A percentile compares a stretch with the other conserved stretches of the same genome.
These are phyloP conservation scores for Pelvicachromis taeniatus DNA, from an alignment of 2,113 vertebrate species.

Conservation along the genomic window DNA sequence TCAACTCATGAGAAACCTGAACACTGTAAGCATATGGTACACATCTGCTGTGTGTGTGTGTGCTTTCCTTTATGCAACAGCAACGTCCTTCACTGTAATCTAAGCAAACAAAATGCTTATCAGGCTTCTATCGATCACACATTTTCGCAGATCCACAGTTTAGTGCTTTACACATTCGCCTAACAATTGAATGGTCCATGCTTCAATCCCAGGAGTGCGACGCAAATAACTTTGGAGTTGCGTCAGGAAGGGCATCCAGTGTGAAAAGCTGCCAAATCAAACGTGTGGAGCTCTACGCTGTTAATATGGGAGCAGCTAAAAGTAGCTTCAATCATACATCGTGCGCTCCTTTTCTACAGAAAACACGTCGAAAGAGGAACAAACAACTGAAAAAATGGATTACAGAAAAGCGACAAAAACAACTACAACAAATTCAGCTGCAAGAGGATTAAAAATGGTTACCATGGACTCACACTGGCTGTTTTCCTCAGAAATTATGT, in stretches of 20 bases:
- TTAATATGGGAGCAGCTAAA: not conserved
- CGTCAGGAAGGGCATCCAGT: not conserved
- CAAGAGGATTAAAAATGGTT: not conserved
- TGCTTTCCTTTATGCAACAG: not conserved
- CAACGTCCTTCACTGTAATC: not conserved
- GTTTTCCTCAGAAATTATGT: not conserved
- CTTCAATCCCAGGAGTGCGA: not conserved
- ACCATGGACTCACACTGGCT: not conserved
- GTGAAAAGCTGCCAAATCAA: not conserved
- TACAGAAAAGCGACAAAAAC: not conserved
- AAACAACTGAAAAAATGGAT: not conserved
- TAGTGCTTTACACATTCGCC: not conserved
- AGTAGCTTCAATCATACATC: not conserved
- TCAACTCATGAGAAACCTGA: not conserved
- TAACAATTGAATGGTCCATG: not conserved
- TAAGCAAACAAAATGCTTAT: not conserved
- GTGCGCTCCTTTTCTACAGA: not conserved
- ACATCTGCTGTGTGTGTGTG: not conserved
- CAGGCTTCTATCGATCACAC: not conserved
- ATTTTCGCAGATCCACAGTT: fast-evolving
- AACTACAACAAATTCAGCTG: not conserved
- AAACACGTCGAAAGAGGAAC: not conserved
- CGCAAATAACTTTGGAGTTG: not conserved
- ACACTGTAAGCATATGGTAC: not conserved
- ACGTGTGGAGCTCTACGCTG: not conserved